Evolutionary conservation across 2,888 invertebrate genomes (phyloP).

Genomic region (Argyra leucocephala): DNA sequence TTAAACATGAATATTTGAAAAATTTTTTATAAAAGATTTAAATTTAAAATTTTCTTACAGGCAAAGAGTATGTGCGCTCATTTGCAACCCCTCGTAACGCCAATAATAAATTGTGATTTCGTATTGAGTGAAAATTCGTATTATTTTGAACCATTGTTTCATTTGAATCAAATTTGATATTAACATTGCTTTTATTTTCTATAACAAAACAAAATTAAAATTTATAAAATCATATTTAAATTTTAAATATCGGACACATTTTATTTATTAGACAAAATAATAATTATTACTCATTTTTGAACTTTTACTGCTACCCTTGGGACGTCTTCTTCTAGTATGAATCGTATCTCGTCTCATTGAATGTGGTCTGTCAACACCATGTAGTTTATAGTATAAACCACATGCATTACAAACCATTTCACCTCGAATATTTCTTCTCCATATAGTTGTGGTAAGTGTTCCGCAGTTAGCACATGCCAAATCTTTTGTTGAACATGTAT

Average conservation of each 20-base stretch:
- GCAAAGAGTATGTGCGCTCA: constrained; percentile 27
- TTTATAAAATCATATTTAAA: background rate
- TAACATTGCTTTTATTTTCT: constrained; percentile 22
- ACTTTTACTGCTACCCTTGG: constrained; percentile 61
- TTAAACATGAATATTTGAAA: background rate
- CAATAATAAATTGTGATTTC: constrained; percentile 31
- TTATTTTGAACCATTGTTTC: constrained; percentile 21
- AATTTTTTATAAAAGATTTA: background rate
- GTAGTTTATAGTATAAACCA: constrained; percentile 93
- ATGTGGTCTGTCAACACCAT: constrained; percentile 84
- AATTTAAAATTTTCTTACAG: constrained; percentile 26
- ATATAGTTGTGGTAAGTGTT: constrained; percentile 94
- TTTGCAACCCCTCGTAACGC: constrained; percentile 27
- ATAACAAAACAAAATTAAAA: constrained; percentile 10
- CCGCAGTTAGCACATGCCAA: constrained; percentile 92
- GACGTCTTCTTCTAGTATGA: constrained; percentile 83
- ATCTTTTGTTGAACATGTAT: constrained; percentile 47
- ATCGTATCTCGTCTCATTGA: constrained; percentile 96
- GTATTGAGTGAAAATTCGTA: constrained; percentile 27
- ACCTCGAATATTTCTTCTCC: constrained; percentile 90
- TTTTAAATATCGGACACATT: background rate
- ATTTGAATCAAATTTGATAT: constrained; percentile 19
- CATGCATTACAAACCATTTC: constrained; percentile 99
- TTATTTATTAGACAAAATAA: background rate
- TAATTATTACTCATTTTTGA: constrained; percentile 45